Percentiles rank a stretch among this genome's conserved stretches.
Evolutionary conservation across 2,113 vertebrate genomes (phyloP).

Genomic region (Campylorhamphus procurvoides): DNA sequence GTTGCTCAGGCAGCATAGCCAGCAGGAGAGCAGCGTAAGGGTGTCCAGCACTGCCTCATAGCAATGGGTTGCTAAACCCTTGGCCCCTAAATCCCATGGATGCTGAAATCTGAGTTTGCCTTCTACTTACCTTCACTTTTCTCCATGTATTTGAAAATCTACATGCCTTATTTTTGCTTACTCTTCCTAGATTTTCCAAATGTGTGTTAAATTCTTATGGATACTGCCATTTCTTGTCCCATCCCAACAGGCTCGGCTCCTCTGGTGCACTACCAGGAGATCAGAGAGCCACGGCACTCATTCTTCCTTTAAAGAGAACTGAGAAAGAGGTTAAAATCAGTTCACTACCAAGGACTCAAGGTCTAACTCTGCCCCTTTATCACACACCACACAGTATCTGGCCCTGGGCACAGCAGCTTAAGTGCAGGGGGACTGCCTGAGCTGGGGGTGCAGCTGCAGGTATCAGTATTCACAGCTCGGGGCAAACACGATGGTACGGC

Average conservation of each 20-base stretch:
- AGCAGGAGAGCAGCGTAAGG: rapidly evolving
- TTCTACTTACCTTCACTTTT: background rate
- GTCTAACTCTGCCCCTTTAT: background rate
- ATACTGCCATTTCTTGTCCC: background rate
- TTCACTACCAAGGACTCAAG: background rate
- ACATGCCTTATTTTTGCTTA: background rate
- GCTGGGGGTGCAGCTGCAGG: background rate
- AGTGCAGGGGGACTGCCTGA: rapidly evolving
- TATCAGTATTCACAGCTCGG: background rate
- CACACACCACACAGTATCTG: rapidly evolving
- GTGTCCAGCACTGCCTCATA: background rate
- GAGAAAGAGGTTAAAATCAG: background rate
- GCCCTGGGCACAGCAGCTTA: background rate
- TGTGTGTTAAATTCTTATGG: background rate
- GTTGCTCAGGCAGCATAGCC: rapidly evolving
- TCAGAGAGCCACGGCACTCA: background rate
- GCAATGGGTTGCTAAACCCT: rapidly evolving
- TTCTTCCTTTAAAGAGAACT: background rate
- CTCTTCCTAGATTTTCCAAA: background rate
- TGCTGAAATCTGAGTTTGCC: background rate
- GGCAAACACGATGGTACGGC: rapidly evolving
- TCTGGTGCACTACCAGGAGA: background rate
- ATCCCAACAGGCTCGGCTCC: background rate
- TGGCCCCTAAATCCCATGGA: rapidly evolving
- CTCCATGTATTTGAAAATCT: background rate